A percentile compares a stretch with the other conserved stretches of the same genome.
Evolutionary conservation across 2,113 vertebrate genomes (phyloP).

Genomic region (Vireo altiloquus): DNA sequence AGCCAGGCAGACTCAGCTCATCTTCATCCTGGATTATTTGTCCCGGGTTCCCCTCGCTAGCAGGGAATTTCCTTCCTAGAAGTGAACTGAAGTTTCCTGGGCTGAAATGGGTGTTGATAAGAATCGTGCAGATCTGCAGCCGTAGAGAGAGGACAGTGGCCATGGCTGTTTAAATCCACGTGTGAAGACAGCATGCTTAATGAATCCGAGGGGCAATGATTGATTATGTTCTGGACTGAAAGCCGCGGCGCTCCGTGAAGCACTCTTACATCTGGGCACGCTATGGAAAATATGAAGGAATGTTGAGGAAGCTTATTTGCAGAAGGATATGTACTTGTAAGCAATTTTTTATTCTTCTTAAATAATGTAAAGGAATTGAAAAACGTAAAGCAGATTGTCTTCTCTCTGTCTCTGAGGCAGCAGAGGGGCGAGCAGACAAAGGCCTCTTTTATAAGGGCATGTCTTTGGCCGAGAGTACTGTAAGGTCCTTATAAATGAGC

Average conservation of each 20-base stretch:
- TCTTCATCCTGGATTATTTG: neutral
- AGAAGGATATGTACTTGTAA: slow-evolving; percentile 80
- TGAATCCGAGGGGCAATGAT: slow-evolving; percentile 43
- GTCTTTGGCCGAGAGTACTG: neutral
- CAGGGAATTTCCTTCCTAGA: neutral
- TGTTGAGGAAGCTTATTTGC: slow-evolving; percentile 83
- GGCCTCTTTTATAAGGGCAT: slow-evolving; percentile 32
- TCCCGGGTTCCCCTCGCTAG: neutral
- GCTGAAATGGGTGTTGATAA: neutral
- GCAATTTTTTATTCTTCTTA: slow-evolving; percentile 4
- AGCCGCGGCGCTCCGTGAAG: slow-evolving; percentile 14
- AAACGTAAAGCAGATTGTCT: neutral
- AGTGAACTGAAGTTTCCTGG: neutral
- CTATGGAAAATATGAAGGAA: slow-evolving; percentile 70
- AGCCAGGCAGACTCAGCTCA: neutral
- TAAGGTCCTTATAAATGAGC: neutral
- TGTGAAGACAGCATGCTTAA: slow-evolving; percentile 59
- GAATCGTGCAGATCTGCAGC: neutral
- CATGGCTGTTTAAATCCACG: slow-evolving; percentile 30
- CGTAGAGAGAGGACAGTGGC: neutral
- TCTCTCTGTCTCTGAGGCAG: neutral
- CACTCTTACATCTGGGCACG: slow-evolving; percentile 41
- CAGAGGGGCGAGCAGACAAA: slow-evolving; percentile 29
- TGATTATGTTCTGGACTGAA: slow-evolving; percentile 40
- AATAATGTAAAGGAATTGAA: neutral